These are phyloP conservation scores for Trichacis sp. DNA, from an alignment of 2,888 invertebrate species.

Conservation along the genomic window DNA sequence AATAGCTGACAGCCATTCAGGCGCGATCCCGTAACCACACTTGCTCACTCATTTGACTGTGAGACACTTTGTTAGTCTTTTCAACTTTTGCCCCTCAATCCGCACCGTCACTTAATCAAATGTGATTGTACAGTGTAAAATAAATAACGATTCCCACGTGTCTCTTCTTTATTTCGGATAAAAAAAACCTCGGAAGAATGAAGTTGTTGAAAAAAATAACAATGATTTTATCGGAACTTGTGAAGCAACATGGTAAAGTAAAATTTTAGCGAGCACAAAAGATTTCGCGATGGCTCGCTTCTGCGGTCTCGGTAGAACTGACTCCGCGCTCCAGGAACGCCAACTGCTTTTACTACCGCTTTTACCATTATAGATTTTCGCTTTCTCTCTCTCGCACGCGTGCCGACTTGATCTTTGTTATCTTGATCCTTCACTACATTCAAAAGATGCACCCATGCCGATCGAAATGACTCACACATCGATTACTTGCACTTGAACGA, in stretches of 20 bases:
- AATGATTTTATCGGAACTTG: too few species aligned
- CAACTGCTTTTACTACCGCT: conserved; percentile 36
- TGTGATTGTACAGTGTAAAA: conserved; percentile 6
- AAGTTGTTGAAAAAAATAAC: too few species aligned
- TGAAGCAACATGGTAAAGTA: not conserved
- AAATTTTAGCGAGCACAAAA: conserved; percentile 29
- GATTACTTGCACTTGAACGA: conserved; percentile 29
- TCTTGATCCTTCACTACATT: conserved; percentile 43
- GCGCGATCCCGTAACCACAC: conserved; percentile 40
- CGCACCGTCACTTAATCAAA: not conserved
- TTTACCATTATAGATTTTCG: conserved; percentile 44
- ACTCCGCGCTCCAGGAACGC: conserved; percentile 56
- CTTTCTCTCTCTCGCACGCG: conserved; percentile 24
- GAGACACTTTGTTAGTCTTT: conserved; percentile 20
- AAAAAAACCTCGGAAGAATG: too few species aligned
- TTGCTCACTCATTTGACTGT: conserved; percentile 39
- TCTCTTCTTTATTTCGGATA: not conserved
- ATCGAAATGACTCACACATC: conserved; percentile 11
- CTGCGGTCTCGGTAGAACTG: conserved; percentile 61
- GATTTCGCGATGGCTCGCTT: conserved; percentile 57
- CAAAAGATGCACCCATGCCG: conserved; percentile 50
- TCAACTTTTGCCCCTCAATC: not conserved
- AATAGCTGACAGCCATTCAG: conserved; percentile 16
- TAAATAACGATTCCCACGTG: not conserved
- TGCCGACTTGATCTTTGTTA: conserved; percentile 23